Base-by-base conservation (phyloP, 2,888 invertebrate genomes). In the Hipparchia semele region DNA sequence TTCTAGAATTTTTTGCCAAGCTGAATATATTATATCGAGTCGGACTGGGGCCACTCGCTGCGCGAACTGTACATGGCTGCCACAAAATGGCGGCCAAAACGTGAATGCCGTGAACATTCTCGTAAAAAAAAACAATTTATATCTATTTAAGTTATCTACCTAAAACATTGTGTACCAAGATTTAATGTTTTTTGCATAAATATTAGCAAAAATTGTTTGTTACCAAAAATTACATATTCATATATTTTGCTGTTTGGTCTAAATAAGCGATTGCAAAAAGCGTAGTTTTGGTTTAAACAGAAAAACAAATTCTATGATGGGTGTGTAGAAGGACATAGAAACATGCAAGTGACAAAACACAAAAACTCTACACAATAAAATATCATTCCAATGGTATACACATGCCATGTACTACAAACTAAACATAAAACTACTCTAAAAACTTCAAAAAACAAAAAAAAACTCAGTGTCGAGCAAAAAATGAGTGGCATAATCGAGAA, bases 311-410 rank as follows among this genome's bases (percentile, higher is more conserved):
- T 85, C 85, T 92, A 92, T 92, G 91, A 92, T 92, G 84, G 86
- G 91, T 93, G 93, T 91, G 89, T 85, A 86, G 89, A 90, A 92
- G 91, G 91, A 91, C 91, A 90, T 76, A 87, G 88, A 88, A 85
- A 79, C 92, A 90, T 92, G 90, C 92, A 80, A 74, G 82, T 81
- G 81, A 82, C 73, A 49, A 78, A 84, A 84, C 82, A 86, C 81
- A 84, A 82, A 77, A 75, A 66, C 46, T 56, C 75, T 78, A 74
- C 72, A 59, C 70, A 71, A 68, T 74, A 74, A 75, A 74, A 75
- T 77, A 79, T 76, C 77, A 75, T 77, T 79, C 78, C 73, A 39
- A 71, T 70, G 75, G 45, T 62, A 75, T 53, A 75, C 73, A 2
- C 77, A 79, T 70, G 73, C 79, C 39, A 76, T 76, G 73, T 70